Base-by-base conservation (phyloP, 2,113 vertebrate genomes). In the Antechinus stuartii region DNA sequence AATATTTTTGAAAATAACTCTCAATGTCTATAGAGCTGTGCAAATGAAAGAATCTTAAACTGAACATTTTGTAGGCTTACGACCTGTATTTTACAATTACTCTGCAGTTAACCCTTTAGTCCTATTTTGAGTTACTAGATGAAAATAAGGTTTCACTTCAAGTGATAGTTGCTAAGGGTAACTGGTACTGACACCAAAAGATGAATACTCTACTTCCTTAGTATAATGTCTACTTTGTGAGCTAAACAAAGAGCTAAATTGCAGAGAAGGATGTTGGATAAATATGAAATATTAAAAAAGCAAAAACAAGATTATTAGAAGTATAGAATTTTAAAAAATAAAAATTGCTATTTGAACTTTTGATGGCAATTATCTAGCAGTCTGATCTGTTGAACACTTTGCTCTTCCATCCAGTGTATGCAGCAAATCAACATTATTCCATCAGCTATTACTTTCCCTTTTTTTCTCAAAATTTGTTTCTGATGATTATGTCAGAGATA, bases 201-300 rank as follows among this genome's bases (percentile, higher is more conserved):
- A 98, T 97, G 98, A 99, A 98, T 98, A 98, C 97, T 98, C 97
- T 98, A 98, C 98, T 98, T 98, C 92, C 97, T 98, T 98, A 98
- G 97, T 97, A 98, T 99, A 99, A 98, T 99, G 98, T 96, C 97
- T 98, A 98, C 98, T 98, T 98, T 98, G 98, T 97, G 98, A 98
- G 98, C 98, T 98, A 98, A 98, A 99, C 98, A 98, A 99, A 98
- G 98, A 98, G 94, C 97, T 98, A 98, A 98, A 98, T 98, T 99
- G 97, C 95, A 98, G 97, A 98, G 97, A 98, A 98, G 95, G 95
- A 97, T 98, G 96, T 95, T 92, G 92, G 93, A 96, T 98, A 98
- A 98, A 98, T 98, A 97, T 97, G 98, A 98, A 98, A 97, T 98
- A 98, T 97, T 95, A 95, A 95, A 96, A 93, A 95, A 98, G 93